These are phyloP conservation scores for Brachionichthys hirsutus DNA, from an alignment of 2,113 vertebrate genomes.

Conservation along the genomic window DNA sequence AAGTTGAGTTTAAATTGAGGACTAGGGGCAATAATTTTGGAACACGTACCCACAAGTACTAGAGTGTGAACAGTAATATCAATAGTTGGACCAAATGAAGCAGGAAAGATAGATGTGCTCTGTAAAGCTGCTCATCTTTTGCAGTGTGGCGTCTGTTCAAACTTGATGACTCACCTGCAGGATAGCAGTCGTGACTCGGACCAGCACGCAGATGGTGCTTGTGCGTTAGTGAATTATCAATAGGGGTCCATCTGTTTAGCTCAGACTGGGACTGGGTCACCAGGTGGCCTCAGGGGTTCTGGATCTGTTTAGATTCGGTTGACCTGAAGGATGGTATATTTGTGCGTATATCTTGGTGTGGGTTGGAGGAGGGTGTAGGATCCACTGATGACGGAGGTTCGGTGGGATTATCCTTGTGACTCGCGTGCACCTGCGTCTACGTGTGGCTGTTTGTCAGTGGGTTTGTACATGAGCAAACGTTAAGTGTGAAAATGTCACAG, in stretches of 20 bases:
- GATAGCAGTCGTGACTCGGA: slow-evolving; percentile 17
- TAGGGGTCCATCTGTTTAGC: slow-evolving; percentile 59
- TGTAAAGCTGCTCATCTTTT: slow-evolving; percentile 13
- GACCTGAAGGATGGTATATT: slow-evolving; percentile 4
- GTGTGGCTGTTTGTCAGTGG: neutral
- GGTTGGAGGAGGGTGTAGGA: neutral
- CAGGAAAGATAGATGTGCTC: neutral
- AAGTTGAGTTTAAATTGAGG: too few relatives aligned
- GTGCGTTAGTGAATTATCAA: slow-evolving; percentile 61
- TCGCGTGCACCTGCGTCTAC: slow-evolving; percentile 30
- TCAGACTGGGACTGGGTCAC: slow-evolving; percentile 46
- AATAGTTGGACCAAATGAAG: neutral
- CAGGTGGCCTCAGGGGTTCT: slow-evolving; percentile 40
- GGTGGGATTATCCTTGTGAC: slow-evolving; percentile 66
- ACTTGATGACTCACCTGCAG: slow-evolving; percentile 39
- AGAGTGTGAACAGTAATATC: too few relatives aligned
- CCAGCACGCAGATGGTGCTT: slow-evolving; percentile 46
- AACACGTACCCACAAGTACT: too few relatives aligned
- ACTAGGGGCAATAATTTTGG: too few relatives aligned
- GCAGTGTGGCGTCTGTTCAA: slow-evolving; percentile 1
- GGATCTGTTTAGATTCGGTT: slow-evolving; percentile 9
- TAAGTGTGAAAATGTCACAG: neutral
- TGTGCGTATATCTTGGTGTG: neutral
- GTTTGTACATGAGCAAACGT: neutral
- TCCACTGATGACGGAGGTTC: slow-evolving; percentile 39